Evolutionary conservation across 2,797 vertebrate species (phyloP), one percentile per base, ranked within the genome.

Genomic region (Anguilla pacifica): DNA sequence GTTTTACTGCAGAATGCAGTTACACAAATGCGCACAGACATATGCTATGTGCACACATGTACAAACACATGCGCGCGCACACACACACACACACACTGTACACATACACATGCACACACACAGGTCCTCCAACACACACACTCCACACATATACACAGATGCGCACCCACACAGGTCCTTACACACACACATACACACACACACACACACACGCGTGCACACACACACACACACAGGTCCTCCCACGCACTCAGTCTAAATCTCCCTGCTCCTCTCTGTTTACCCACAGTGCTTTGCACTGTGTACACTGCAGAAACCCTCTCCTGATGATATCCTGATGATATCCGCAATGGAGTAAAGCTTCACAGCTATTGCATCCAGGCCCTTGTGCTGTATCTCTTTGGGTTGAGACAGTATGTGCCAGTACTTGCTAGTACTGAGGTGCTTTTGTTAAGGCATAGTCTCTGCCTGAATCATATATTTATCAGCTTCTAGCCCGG

Each of bases 221-320:
- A 59, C 70, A 51, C 49, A 51, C 49, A 39, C 72, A 77, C 72
- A 77, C 28, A 77, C 35, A 43, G 35, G 39, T 13, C 19, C 6
- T 5, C 84, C 31, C 72, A 39, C 28, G 7, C 11, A 7, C 70
- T 46, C 19, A 79, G 3, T 67, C 55, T 15, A 22, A 77, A 28
- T 13, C 13, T 28, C 81, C 61, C 84, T 31, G 59, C 39, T 10
- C 79, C 46, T n/a, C 49, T 72, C 39, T 83, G 17, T 79, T 51
- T 51, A 51, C 35, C 86, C 19, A 61, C 91, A 98, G 97, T 97
- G 97, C 89, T 94, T 98, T 77, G 72, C 17, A 35, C 6, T 77
- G n/a, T 72, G n/a, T 2, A 28, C 67, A 28, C 2, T 28, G 31
- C 72, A 39, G 72, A 39, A 25, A 64, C 22, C 53, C 53, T 31